Percentiles rank a stretch among this genome's conserved stretches.
Evolutionary conservation across 2,113 vertebrate species (phyloP).

Genomic region (Phylloscopus trochiloides): DNA sequence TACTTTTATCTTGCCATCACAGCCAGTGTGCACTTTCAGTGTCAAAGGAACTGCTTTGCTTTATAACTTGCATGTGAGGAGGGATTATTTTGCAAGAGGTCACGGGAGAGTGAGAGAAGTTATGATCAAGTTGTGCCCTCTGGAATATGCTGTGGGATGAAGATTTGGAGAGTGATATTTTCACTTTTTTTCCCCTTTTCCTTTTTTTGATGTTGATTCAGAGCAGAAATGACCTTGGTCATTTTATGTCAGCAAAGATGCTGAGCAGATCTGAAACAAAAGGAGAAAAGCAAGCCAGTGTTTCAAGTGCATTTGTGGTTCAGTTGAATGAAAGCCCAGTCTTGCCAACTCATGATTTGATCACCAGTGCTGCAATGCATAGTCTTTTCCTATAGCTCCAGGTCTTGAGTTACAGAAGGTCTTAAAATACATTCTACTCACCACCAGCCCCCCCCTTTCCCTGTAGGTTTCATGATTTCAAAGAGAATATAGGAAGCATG

Average conservation of each 20-base stretch:
- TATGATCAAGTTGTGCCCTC: background rate
- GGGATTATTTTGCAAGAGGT: slow-evolving; percentile 65
- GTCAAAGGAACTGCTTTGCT: slow-evolving; percentile 54
- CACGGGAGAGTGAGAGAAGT: slow-evolving; percentile 63
- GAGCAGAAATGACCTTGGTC: slow-evolving; percentile 45
- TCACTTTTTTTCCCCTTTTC: background rate
- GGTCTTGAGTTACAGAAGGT: slow-evolving; percentile 10
- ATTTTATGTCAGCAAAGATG: slow-evolving; percentile 44
- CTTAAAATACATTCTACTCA: background rate
- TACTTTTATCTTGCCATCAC: slow-evolving; percentile 67
- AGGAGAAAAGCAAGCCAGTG: slow-evolving; percentile 2
- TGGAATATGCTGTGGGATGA: slow-evolving; percentile 1
- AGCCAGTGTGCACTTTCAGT: background rate
- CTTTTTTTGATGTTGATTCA: slow-evolving; percentile 56
- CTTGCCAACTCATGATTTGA: slow-evolving; percentile 55
- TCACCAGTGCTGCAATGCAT: slow-evolving; percentile 2
- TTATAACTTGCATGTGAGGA: background rate
- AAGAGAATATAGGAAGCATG: slow-evolving; percentile 5
- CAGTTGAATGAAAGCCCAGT: slow-evolving; percentile 35
- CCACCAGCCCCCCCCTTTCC: fast-evolving
- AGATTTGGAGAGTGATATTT: slow-evolving; percentile 21
- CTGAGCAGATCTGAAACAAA: slow-evolving; percentile 50
- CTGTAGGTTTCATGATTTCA: background rate
- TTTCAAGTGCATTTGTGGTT: slow-evolving; percentile 43
- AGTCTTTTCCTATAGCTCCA: slow-evolving; percentile 30